Evolutionary conservation across 2,888 invertebrate species (phyloP).

Genomic region (Eristalis arbustorum): DNA sequence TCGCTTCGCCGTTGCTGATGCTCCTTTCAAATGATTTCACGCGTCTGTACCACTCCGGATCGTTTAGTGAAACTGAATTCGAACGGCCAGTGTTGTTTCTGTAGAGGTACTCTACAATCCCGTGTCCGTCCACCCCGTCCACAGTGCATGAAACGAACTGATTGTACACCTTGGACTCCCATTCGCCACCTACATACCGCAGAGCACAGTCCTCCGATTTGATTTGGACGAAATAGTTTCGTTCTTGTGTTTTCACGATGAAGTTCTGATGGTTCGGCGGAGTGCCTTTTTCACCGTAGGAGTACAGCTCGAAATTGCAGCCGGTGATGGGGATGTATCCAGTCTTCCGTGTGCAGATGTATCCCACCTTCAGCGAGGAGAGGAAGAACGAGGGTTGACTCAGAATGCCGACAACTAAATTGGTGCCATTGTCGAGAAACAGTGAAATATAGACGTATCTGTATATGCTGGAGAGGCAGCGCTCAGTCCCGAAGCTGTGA

Average conservation of each 20-base stretch:
- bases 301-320: conserved; percentile 84
- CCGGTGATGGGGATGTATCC: conserved; percentile 82
- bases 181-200: conserved; percentile 85
- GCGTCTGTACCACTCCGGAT: conserved; percentile 82
- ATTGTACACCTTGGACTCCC: conserved; percentile 86
- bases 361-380: conserved; percentile 84
- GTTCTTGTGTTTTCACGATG: conserved; percentile 82
- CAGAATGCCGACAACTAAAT: conserved; percentile 86
- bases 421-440: conserved; percentile 86
- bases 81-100: conserved; percentile 83
- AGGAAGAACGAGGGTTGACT: conserved; percentile 85
- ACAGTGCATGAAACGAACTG: conserved; percentile 81
- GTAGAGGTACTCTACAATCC: conserved; percentile 88
- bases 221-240: conserved; percentile 83
- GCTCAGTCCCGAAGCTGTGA: conserved; percentile 88
- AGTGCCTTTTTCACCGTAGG: conserved; percentile 85
- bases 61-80: conserved; percentile 78
- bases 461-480: conserved; percentile 89
- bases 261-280: conserved; percentile 86
- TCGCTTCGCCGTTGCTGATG: conserved; percentile 27
- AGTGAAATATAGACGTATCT: conserved; percentile 90
- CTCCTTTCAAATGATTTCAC: conserved; percentile 41
- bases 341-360: conserved; percentile 82
- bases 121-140: conserved; percentile 84
- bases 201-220: conserved; percentile 82